These are phyloP conservation scores for Hippopotamyrus pictus DNA, from an alignment of 2,797 vertebrate species.

Conservation along the genomic window DNA sequence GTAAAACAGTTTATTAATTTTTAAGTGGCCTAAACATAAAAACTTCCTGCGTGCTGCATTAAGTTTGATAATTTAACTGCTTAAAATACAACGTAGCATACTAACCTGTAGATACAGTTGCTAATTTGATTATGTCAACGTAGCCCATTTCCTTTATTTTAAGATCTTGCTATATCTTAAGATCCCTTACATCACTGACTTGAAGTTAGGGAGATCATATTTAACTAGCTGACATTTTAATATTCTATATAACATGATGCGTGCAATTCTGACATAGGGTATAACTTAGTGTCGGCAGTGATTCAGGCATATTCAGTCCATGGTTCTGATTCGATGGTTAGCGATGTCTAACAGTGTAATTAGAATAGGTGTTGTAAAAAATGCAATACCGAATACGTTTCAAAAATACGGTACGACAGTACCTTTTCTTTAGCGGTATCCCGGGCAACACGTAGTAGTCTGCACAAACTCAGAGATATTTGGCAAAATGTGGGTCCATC, in stretches of 20 bases:
- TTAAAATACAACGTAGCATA: background rate
- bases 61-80: too few relatives aligned
- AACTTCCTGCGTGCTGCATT: background rate
- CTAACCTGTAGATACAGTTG: background rate
- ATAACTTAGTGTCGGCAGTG: background rate
- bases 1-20: too few relatives aligned
- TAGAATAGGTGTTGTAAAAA: too few relatives aligned
- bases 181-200: background rate
- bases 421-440: background rate
- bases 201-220: background rate
- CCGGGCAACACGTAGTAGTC: background rate
- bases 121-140: background rate
- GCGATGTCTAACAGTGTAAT: too few relatives aligned
- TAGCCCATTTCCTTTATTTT: background rate
- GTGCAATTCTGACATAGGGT: background rate
- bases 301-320: background rate
- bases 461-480: background rate
- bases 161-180: background rate
- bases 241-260: background rate
- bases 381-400: background rate
- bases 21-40: too few relatives aligned
- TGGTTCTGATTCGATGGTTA: background rate
- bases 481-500: background rate
- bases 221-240: background rate
- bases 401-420: background rate